Evolutionary conservation across 2,888 invertebrate genomes (phyloP), one percentile per base, ranked within the genome.

Genomic region (Philaethria dido): DNA sequence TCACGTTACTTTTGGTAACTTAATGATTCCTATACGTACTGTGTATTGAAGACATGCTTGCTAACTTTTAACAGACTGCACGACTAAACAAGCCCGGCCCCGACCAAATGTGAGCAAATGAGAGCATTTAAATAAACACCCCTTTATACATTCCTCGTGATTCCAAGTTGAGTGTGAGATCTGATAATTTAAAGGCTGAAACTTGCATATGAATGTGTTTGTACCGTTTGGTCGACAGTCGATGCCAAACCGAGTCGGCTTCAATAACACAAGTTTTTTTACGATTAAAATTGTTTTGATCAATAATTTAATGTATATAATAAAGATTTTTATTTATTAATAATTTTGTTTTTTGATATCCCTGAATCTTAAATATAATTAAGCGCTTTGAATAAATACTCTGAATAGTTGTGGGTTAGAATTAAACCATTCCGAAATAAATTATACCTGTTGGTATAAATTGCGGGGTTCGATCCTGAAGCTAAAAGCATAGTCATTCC

Each of bases 291-390:
- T 16, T 88, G 85, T 88, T 87, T 85, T 83, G 84, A 85, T 85
- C 83, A 83, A 84, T 89, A 87, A 89, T 89, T 87, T 88, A 91
- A 89, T 90, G 89, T 90, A 89, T 89, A 89, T 88, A 92, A 89
- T 91, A 92, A 90, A 92, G 85, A 85, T 85, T 88, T 89, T 87
- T 91, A 91, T 91, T 90, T 91, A 91, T 84, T 80, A 72, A 45
- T 64, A 25, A 0, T 36, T 33, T 25, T 47, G 20, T 64, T 39
- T 64, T 39, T 62, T 61, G 52, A 16, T 18, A 3, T 20, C 5
- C n/a, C 8, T n/a, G 1, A 14, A 6, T 62, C 4, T 20, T 16
- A 9, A 39, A 47, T 11, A 39, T 1, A 39, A 2, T 2, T 1
- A 13, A 8, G 5, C 1, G 33, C 3, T 33, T 33, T 33, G 11